A percentile compares a stretch with the other conserved stretches of the same genome.
Evolutionary conservation across 2,797 vertebrate genomes (phyloP).

Genomic region (Crax fasciolata): DNA sequence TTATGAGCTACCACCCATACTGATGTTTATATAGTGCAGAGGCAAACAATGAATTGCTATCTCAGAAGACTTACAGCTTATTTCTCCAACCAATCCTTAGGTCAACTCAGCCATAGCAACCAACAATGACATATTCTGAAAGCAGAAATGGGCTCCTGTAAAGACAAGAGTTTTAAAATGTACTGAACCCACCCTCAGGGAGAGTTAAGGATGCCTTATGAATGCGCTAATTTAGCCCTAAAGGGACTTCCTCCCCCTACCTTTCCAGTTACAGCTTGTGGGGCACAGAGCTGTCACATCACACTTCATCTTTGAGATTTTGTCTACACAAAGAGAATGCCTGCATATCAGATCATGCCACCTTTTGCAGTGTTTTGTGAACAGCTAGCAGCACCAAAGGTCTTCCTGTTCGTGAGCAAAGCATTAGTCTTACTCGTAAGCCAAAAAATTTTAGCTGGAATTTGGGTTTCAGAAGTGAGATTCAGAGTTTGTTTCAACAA

Average conservation of each 20-base stretch:
- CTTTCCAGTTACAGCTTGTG: background rate
- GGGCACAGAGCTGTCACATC: background rate
- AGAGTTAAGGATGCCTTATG: background rate
- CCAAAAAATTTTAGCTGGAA: background rate
- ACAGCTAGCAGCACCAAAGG: background rate
- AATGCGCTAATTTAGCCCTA: background rate
- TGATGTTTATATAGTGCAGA: conserved; percentile 26
- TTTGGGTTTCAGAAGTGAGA: background rate
- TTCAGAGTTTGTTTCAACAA: background rate
- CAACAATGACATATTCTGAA: background rate
- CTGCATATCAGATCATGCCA: background rate
- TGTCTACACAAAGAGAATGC: background rate
- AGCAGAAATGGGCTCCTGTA: background rate
- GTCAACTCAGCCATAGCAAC: conserved; percentile 18
- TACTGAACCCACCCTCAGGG: background rate
- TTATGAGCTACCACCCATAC: conserved; percentile 51
- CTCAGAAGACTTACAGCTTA: conserved; percentile 42
- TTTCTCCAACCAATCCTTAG: conserved; percentile 27
- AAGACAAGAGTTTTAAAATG: background rate
- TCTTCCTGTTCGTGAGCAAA: background rate
- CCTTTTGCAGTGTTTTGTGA: background rate
- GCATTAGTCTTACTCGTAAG: background rate
- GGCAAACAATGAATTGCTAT: conserved; percentile 35
- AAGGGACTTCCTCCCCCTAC: background rate
- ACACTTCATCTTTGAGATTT: background rate